Evolutionary conservation across 2,797 vertebrate genomes (phyloP).

Genomic region (Telmatherina bonti): DNA sequence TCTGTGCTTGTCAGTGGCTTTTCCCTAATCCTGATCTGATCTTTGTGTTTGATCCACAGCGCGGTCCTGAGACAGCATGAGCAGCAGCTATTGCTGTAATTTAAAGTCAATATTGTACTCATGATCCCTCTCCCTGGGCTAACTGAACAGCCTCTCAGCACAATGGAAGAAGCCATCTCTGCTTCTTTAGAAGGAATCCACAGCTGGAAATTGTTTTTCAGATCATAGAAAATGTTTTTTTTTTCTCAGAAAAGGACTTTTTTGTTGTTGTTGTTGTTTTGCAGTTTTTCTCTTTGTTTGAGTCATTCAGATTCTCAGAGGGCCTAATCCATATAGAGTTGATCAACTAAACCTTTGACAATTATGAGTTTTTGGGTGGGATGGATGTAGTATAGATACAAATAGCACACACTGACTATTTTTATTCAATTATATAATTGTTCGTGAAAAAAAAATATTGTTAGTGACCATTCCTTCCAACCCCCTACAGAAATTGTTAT

Average conservation of each 20-base stretch:
- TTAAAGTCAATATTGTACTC: constrained; percentile 86
- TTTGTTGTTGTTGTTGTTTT: constrained; percentile 28
- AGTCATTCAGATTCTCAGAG: constrained; percentile 19
- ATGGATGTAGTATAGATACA: constrained; percentile 33
- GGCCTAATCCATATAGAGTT: background rate
- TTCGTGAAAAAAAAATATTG: constrained; percentile 32
- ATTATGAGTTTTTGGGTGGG: background rate
- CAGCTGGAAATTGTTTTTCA: constrained; percentile 58
- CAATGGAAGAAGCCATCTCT: constrained; percentile 64
- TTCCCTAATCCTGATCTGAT: constrained; percentile 86
- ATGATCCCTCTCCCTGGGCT: constrained; percentile 82
- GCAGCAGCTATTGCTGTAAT: constrained; percentile 85
- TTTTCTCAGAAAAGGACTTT: constrained; percentile 45
- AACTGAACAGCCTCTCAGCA: constrained; percentile 63
- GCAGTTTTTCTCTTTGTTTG: constrained; percentile 34
- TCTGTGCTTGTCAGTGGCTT: constrained; percentile 84
- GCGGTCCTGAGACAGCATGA: constrained; percentile 83
- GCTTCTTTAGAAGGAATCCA: constrained; percentile 76
- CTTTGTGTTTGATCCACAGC: constrained; percentile 86
- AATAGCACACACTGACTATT: background rate
- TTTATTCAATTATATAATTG: constrained; percentile 11
- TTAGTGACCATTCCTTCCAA: constrained; percentile 47
- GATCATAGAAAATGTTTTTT: constrained; percentile 51
- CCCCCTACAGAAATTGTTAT: constrained; percentile 67
- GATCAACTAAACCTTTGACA: background rate